Base-by-base conservation (phyloP, 2,113 vertebrate genomes). In the Elaphurus davidianus region DNA sequence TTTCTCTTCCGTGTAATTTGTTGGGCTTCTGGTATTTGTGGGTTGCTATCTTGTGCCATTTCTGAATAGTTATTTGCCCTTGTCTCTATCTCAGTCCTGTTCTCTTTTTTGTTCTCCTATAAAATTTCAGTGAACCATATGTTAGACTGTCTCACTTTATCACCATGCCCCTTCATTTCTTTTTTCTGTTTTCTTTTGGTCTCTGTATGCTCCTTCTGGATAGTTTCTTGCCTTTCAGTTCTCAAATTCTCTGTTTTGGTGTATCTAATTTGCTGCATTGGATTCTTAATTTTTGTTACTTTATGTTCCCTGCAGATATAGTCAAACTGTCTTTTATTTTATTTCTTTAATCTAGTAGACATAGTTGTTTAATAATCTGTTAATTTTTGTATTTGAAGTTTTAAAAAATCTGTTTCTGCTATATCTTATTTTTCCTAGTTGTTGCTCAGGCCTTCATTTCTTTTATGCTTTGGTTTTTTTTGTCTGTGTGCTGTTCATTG, bases 151-250 rank as follows among this genome's bases (percentile, higher is more conserved):
- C 67, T 67, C 16, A 54, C 47, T 74, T 83, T 74, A 47, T 95
- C 55, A 47, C 14, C 6, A 17, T 55, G 16, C 13, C 13, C 50
- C 64, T 83, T 87, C 30, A 21, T 19, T 76, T 89, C 74, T 5
- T 82, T 91, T 87, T 87, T 50, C 4, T 82, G 0, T 83, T 74
- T 83, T 91, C n/a, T 60, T 33, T 97, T 30, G 78, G 36, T 88
- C 13, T 93, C 15, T 95, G 2, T 83, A 3, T 88, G 13, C 62
- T 78, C 57, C 87, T 93, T 93, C 28, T 96, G 59, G 52, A 74
- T 92, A 40, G 52, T 94, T 94, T 94, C 47, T 96, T 97, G 59
- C 67, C 11, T 92, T 95, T 95, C 62, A 74, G 54, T 90, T 90
- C 19, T 50, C 57, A 82, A 30, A 83, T 89, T 91, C 45, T 90